A percentile compares a stretch with the other conserved stretches of the same genome.
Conservation (phyloP, 2,113 vertebrate genomes). For the Aythya baeri region DNA sequence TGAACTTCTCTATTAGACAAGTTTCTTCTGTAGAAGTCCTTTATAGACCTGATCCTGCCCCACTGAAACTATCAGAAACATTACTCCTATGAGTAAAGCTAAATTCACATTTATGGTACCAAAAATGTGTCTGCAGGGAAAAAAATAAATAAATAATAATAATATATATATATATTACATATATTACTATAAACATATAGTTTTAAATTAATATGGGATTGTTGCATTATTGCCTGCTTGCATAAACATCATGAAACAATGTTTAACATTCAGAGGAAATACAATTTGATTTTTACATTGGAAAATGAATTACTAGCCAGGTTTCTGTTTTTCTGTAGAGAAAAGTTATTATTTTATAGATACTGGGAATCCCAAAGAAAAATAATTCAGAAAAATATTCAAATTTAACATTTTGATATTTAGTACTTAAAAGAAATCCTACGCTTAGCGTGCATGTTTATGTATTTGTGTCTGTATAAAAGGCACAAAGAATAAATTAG, state of each 20-base stretch:
- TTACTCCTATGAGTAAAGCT: background rate
- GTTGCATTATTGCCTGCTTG: background rate
- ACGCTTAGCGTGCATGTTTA: background rate
- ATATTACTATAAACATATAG: background rate
- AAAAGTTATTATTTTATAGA: background rate
- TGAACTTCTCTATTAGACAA: background rate
- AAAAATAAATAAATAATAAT: too few relatives aligned
- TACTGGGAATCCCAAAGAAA: background rate
- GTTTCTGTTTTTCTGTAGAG: background rate
- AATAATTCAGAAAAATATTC: background rate
- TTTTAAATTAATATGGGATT: background rate
- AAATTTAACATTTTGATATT: conserved; percentile 9
- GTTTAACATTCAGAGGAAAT: background rate
- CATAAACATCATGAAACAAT: background rate
- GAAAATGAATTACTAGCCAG: background rate
- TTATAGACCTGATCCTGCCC: background rate
- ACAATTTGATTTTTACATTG: background rate
- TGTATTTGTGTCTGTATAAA: background rate
- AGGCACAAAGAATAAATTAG: background rate
- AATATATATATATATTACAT: too few relatives aligned
- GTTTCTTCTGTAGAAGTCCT: background rate
- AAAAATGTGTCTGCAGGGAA: background rate
- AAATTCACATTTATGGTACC: background rate
- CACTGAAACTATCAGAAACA: background rate
- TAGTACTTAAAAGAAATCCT: background rate